Evolutionary conservation across 2,888 invertebrate species (phyloP).

Genomic region (Ectropis crepuscularia): DNA sequence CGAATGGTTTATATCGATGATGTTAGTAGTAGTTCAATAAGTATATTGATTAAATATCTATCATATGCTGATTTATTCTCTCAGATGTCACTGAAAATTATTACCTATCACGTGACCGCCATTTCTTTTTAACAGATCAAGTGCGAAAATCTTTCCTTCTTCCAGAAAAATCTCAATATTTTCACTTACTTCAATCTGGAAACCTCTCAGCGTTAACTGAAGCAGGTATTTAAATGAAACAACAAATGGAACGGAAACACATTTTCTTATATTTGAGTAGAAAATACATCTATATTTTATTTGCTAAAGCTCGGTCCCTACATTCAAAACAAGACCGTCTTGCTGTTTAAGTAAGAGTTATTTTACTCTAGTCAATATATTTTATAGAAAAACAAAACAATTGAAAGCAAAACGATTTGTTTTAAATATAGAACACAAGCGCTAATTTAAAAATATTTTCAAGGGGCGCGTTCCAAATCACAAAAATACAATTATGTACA

Average conservation of each 20-base stretch:
- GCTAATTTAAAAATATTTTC: too few species aligned
- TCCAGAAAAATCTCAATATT: slow-evolving; percentile 44
- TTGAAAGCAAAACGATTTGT: too few species aligned
- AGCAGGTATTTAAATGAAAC: slow-evolving; percentile 19
- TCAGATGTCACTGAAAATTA: too few species aligned
- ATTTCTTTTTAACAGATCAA: neutral
- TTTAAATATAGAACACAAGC: too few species aligned
- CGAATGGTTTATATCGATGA: too few species aligned
- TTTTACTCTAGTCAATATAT: neutral
- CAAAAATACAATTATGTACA: too few species aligned
- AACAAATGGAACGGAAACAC: slow-evolving; percentile 34
- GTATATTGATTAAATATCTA: too few species aligned
- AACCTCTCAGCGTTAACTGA: slow-evolving; percentile 13
- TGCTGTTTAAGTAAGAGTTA: neutral
- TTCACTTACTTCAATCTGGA: slow-evolving; percentile 42
- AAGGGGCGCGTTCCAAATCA: too few species aligned
- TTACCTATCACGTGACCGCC: too few species aligned
- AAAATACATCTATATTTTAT: slow-evolving; percentile 30
- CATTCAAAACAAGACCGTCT: neutral
- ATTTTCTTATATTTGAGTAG: slow-evolving; percentile 32
- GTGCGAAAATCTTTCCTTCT: neutral
- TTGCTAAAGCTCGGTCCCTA: neutral
- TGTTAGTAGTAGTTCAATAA: too few species aligned
- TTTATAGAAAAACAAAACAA: neutral
- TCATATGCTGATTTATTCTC: too few species aligned